Conservation (phyloP, 2,113 vertebrate species). For the Actenoides hombroni region DNA sequence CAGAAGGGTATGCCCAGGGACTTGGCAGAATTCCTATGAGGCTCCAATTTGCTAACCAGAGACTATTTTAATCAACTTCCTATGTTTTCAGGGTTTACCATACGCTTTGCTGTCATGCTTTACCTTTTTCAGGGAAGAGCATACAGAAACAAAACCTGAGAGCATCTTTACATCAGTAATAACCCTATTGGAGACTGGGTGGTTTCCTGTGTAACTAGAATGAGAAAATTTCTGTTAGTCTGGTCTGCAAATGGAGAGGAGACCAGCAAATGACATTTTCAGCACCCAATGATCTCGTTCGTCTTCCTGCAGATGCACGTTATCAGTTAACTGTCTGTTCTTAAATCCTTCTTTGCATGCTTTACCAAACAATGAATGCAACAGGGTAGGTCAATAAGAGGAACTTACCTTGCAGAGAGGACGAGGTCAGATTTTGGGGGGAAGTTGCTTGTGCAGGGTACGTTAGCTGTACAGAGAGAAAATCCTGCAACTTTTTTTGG, state of each 20-base stretch:
- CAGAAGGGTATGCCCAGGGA: neutral
- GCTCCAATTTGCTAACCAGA: neutral
- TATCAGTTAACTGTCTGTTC: neutral
- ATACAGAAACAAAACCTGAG: conserved; percentile 68
- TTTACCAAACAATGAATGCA: neutral
- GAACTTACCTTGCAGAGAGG: conserved; percentile 61
- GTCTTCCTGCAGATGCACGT: neutral
- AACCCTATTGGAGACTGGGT: conserved; percentile 57
- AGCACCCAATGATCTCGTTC: neutral
- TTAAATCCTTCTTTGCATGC: neutral
- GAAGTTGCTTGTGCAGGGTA: conserved; percentile 10
- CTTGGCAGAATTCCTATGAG: neutral
- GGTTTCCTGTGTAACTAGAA: conserved; percentile 66
- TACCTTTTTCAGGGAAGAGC: conserved; percentile 68
- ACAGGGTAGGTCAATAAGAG: neutral
- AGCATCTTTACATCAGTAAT: conserved; percentile 76
- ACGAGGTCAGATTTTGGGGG: conserved; percentile 56
- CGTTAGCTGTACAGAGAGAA: conserved; percentile 38
- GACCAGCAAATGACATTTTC: neutral
- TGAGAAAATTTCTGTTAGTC: neutral
- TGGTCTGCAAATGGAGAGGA: neutral
- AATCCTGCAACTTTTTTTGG: conserved; percentile 59
- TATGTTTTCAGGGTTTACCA: neutral
- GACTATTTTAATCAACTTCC: neutral
- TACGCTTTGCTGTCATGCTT: neutral